Base-by-base conservation (phyloP, 1,140 invertebrate genomes). In the Arctopsyche grandis region DNA sequence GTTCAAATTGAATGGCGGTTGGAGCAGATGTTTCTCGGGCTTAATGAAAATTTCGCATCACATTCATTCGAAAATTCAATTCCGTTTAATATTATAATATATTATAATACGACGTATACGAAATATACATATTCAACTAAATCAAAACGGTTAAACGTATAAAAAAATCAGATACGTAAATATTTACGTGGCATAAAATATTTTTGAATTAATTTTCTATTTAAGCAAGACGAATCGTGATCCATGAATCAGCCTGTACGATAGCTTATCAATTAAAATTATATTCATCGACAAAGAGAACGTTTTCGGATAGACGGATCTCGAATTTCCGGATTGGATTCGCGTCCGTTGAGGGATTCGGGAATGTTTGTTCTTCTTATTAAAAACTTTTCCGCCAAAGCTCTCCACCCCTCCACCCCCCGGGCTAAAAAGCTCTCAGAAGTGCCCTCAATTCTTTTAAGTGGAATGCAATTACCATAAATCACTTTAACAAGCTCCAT, bases 1-100 rank as follows among this genome's bases (percentile, higher is more conserved):
- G 71, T 82, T 82, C 78, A 80, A 82, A 82, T 82, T 82, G 81
- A 80, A 80, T 74, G 79, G 75, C 58, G 75, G 78, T 80, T 74
- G 44, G 74, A 66, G 69, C 79, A 80, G 81, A 82, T 79, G 81
- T 79, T 80, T 75, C n/a, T 26, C 63, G 46, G n/a, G 56, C 46
- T 79, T 69, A 71, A 78, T 78, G 66, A 78, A 73, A 78, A 58
- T 78, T 71, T 71, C 44, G 12, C 69, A 0, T 19, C 77, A 10
- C 22, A 63, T 46, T 19, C 16, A 10, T 56, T 60, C 71, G 22
- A 16, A 66, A 24, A 66, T 66, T 60, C 58, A 60, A 16, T 19
- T 14, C n/a, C 21, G n/a, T 9, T 22, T 52, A 52, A 52, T 52
- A 52, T 52, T 14, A 46, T 12, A n/a, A n/a, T n/a, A n/a, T n/a